A percentile compares a stretch with the other conserved stretches of the same genome.
phyloP scores from a whole-genome alignment of 2,113 vertebrate species.

The Brienomyrus longianalis region DNA sequence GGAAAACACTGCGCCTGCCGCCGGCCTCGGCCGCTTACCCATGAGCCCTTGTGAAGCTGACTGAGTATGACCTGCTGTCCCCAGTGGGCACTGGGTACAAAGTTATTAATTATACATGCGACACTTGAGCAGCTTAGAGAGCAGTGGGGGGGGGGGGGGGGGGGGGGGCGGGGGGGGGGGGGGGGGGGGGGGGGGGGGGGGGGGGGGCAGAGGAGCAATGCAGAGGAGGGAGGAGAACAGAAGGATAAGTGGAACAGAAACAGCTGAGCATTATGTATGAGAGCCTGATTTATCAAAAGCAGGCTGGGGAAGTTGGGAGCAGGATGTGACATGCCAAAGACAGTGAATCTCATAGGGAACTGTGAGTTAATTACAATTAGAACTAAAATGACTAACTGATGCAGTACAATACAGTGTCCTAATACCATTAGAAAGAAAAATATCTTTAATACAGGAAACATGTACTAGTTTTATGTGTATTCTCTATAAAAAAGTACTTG shows the following conservation, averaged over 20 bases:
- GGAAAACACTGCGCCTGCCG: not conserved
- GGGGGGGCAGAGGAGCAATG: not conserved
- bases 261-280: not conserved
- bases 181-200: not conserved
- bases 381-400: not conserved
- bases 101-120: constrained; percentile 12
- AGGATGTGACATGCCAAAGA: not conserved
- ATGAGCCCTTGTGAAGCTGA: constrained; percentile 2
- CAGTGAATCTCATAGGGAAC: not conserved
- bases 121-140: not conserved
- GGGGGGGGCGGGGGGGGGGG: not conserved
- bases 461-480: not conserved
- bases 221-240: not conserved
- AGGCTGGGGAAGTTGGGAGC: not conserved
- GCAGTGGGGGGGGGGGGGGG: not conserved
- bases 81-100: not conserved
- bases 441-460: not conserved
- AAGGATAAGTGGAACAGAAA: not conserved
- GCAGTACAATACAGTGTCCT: not conserved
- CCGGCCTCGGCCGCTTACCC: not conserved
- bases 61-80: constrained; percentile 21
- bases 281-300: not conserved
- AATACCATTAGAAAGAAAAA: not conserved
- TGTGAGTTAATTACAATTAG: not conserved
- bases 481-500: not conserved